A percentile compares a stretch with the other conserved stretches of the same genome.
Evolutionary conservation across 2,888 invertebrate genomes (phyloP).

Genomic region (Ennomos fuscantarius): DNA sequence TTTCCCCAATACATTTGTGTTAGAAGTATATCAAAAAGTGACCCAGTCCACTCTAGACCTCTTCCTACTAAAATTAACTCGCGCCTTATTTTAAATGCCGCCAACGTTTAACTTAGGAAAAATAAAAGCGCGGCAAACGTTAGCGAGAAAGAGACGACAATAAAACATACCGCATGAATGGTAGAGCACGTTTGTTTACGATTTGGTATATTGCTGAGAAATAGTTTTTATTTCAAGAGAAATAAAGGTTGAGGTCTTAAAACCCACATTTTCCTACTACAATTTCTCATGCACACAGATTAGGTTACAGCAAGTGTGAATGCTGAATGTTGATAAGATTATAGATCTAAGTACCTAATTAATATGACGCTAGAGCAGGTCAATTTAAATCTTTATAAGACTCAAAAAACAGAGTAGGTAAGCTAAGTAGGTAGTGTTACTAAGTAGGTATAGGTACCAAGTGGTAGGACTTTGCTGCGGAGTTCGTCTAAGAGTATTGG

Average conservation of each 20-base stretch:
- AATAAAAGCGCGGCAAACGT: conserved; percentile 80
- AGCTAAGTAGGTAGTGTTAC: no score
- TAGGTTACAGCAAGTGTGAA: not conserved
- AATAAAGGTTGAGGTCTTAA: conserved; percentile 60
- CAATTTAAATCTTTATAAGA: no score
- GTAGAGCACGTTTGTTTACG: conserved; percentile 78
- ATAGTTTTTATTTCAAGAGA: conserved; percentile 76
- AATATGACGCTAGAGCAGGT: no score
- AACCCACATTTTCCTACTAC: not conserved
- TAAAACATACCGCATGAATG: conserved; percentile 80
- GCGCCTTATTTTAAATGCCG: conserved; percentile 82
- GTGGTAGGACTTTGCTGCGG: no score
- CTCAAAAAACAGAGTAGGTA: no score
- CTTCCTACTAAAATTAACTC: conserved; percentile 76
- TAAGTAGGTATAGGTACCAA: no score
- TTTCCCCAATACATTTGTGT: conserved; percentile 59
- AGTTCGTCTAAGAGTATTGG: no score
- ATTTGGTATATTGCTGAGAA: conserved; percentile 76
- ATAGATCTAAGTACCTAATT: no score
- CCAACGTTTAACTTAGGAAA: conserved; percentile 79
- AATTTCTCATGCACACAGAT: conserved; percentile 3
- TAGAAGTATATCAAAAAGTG: conserved; percentile 82
- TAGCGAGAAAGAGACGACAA: conserved; percentile 81
- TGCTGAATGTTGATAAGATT: not conserved
- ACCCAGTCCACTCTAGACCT: conserved; percentile 73